Evolutionary conservation across 2,888 invertebrate genomes (phyloP).

Genomic region (Eupithecia subfuscata): DNA sequence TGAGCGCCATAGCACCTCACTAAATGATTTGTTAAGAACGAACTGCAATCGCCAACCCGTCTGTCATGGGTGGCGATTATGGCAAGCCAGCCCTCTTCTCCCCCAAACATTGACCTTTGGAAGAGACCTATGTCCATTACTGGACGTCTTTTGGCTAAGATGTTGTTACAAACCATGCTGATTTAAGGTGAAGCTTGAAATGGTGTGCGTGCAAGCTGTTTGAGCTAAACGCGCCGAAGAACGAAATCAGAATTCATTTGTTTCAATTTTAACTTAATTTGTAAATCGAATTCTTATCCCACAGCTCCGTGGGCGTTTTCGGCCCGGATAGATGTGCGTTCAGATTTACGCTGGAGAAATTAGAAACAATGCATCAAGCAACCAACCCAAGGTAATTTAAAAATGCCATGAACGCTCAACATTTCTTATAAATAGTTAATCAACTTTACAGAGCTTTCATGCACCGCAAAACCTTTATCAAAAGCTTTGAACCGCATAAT

Average conservation of each 20-base stretch:
- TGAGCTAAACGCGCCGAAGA: background rate
- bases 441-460: background rate
- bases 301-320: too few relatives aligned
- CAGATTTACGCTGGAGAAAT: too few relatives aligned
- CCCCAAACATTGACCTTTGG: background rate
- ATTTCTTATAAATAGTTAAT: background rate
- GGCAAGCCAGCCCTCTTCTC: background rate
- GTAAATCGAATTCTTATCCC: too few relatives aligned
- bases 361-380: background rate
- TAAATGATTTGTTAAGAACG: background rate
- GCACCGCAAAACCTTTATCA: background rate
- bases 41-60: background rate
- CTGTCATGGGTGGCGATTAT: background rate
- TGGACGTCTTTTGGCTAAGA: background rate
- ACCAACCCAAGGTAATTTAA: background rate
- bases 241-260: background rate
- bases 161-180: background rate
- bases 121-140: background rate
- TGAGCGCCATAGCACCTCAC: too few relatives aligned
- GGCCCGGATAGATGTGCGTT: too few relatives aligned
- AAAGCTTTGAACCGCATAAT: conserved; percentile 11
- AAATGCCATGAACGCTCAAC: background rate
- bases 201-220: background rate
- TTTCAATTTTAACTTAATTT: background rate
- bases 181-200: background rate